Base-by-base conservation (phyloP, 1,140 invertebrate genomes). In the Polypedilum pembai region DNA sequence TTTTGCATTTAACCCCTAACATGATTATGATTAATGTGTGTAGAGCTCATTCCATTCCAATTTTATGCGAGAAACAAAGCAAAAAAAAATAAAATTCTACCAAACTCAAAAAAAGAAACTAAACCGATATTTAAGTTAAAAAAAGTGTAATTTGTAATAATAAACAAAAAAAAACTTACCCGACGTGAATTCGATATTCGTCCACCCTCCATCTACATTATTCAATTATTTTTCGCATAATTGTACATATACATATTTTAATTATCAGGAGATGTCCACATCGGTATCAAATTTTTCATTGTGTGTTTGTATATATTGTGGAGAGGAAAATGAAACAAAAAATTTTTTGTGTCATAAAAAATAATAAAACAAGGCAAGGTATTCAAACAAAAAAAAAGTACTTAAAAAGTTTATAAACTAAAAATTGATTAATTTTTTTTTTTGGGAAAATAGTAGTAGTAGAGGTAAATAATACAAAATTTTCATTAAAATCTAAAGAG, bases 141-240 rank as follows among this genome's bases (percentile, higher is more conserved):
- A 15, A 56, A 56, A 12, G 8, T 56, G 45, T 56, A 56, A n/a
- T n/a, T n/a, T 56, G 12, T n/a, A 56, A 56, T 56, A n/a, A 56
- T 56, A 56, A 56, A 56, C 45, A n/a, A 56, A 12, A 18, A n/a
- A 56, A 12, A 18, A 69, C 65, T 69, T 69, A 69, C 65, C 65
- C 65, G 65, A 18, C 65, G 65, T 18, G 17, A 5, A 69, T 20
- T 20, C 12, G 65, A 10, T 21, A 69, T 18, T n/a, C 65, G 65
- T 18, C 65, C 20, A 21, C 65, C 65, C 17, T 69, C 65, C 65
- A 69, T 69, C 65, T 69, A 56, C 45, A 69, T 20, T n/a, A 69
- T 56, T 56, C 45, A 56, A 56, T 56, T 5, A 33, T 33, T 33
- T 33, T 12, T 56, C 15, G 45, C n/a, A n/a, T n/a, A 56, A 56